phyloP scores from a whole-genome alignment of 2,113 vertebrate genomes.

The Mesembrinibis cayennensis region DNA sequence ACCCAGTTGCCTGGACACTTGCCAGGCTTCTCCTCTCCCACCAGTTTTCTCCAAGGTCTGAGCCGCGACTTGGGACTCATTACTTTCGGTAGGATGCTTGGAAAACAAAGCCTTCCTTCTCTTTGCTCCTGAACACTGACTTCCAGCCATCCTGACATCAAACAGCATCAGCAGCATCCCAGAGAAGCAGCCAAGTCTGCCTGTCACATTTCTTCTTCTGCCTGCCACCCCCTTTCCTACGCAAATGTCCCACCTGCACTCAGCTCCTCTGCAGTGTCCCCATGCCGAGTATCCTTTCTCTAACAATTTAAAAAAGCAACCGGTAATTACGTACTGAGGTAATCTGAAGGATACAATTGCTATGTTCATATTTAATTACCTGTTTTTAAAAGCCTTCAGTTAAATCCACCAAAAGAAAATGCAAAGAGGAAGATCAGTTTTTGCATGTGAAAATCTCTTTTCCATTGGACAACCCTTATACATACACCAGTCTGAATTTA shows the following conservation, averaged over 20 bases:
- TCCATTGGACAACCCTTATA: neutral
- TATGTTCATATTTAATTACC: neutral
- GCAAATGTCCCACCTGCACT: neutral
- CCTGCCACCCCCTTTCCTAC: neutral
- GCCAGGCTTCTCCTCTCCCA: neutral
- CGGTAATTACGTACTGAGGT: neutral
- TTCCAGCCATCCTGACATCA: neutral
- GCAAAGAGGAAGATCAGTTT: neutral
- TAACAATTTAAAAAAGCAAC: neutral
- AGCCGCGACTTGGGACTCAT: neutral
- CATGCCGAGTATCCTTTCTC: neutral
- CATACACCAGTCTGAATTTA: neutral
- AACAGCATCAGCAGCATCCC: neutral
- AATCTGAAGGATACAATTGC: neutral
- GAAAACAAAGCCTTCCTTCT: neutral
- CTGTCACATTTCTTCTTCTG: neutral
- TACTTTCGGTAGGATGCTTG: neutral
- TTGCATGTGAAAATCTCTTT: neutral
- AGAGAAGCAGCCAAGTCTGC: neutral
- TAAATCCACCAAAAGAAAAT: neutral
- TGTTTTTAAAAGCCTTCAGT: neutral
- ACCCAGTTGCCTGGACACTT: neutral
- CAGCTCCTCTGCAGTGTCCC: neutral
- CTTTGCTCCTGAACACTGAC: neutral
- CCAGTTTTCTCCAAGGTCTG: neutral